Percentiles rank a stretch among this genome's conserved stretches.
phyloP scores from a whole-genome alignment of 1,140 invertebrate genomes.

The Pachypeltis micranthus region DNA sequence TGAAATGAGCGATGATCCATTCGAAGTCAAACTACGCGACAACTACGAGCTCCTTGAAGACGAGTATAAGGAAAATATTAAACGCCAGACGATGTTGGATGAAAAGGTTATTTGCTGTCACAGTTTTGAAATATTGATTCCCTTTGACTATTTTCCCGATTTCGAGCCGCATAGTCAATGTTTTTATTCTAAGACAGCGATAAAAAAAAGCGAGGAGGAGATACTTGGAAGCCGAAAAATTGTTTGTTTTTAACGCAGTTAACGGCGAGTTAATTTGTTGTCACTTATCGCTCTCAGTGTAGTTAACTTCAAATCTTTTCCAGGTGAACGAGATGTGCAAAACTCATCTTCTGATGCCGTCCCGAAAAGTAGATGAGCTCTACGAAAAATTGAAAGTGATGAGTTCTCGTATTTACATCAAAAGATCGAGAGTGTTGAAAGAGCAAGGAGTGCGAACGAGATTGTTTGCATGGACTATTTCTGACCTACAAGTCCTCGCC shows the following conservation, averaged over 20 bases:
- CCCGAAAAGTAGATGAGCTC: constrained; percentile 78
- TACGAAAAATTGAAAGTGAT: constrained; percentile 74
- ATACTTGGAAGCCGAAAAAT: constrained; percentile 26
- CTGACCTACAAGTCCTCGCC: constrained; percentile 65
- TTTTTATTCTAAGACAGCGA: no score
- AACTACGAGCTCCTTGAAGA: constrained; percentile 94
- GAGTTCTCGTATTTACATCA: constrained; percentile 90
- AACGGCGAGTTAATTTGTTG: no score
- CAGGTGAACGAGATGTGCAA: constrained; percentile 58
- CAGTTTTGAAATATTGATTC: not conserved
- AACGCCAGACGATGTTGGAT: constrained; percentile 80
- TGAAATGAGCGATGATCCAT: constrained; percentile 93
- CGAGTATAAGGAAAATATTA: constrained; percentile 89
- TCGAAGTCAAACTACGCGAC: constrained; percentile 89
- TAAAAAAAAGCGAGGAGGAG: not conserved
- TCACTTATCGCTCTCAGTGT: not conserved
- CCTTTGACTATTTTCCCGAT: no score
- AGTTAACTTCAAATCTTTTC: constrained; percentile 15
- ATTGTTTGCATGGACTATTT: constrained; percentile 68
- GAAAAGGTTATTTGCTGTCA: constrained; percentile 51
- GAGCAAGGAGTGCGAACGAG: constrained; percentile 55
- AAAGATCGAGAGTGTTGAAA: constrained; percentile 73
- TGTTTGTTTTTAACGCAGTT: no score
- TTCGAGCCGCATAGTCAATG: no score
- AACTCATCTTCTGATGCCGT: constrained; percentile 67